Evolutionary conservation across 2,888 invertebrate genomes (phyloP).

Genomic region (Exocentrus adspersus): DNA sequence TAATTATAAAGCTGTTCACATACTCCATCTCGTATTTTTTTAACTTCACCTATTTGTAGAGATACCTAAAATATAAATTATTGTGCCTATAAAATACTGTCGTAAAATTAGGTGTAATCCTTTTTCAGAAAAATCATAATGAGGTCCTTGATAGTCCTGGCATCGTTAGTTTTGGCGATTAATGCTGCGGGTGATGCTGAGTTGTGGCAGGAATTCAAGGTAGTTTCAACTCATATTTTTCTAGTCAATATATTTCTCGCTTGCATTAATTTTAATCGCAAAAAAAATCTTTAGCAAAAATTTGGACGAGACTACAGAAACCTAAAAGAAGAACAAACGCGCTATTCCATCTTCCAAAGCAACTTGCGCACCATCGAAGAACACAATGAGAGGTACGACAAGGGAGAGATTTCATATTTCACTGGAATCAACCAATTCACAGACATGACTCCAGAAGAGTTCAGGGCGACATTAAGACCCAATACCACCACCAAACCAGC

Average conservation of each 20-base stretch:
- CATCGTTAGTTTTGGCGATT: conserved; percentile 12
- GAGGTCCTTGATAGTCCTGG: conserved; percentile 25
- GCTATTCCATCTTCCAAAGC: background rate
- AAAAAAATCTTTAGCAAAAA: too few relatives aligned
- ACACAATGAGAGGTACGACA: background rate
- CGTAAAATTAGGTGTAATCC: background rate
- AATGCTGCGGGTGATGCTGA: conserved; percentile 17
- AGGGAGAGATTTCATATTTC: background rate
- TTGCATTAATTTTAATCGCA: too few relatives aligned
- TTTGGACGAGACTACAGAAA: background rate
- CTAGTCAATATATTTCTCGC: too few relatives aligned
- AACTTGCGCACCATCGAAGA: background rate
- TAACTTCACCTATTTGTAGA: too few relatives aligned
- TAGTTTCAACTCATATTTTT: too few relatives aligned
- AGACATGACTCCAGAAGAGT: conserved; percentile 1
- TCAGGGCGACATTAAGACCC: background rate
- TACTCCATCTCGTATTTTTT: background rate
- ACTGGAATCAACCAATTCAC: conserved; percentile 1
- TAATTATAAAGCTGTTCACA: too few relatives aligned
- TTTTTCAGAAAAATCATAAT: conserved; percentile 31
- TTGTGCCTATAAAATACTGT: too few relatives aligned
- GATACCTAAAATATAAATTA: too few relatives aligned
- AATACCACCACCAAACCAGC: background rate
- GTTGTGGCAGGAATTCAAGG: conserved; percentile 29
- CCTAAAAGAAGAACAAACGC: background rate